Conservation (phyloP, 2,113 vertebrate species). For the Phrynosoma platyrhinos region DNA sequence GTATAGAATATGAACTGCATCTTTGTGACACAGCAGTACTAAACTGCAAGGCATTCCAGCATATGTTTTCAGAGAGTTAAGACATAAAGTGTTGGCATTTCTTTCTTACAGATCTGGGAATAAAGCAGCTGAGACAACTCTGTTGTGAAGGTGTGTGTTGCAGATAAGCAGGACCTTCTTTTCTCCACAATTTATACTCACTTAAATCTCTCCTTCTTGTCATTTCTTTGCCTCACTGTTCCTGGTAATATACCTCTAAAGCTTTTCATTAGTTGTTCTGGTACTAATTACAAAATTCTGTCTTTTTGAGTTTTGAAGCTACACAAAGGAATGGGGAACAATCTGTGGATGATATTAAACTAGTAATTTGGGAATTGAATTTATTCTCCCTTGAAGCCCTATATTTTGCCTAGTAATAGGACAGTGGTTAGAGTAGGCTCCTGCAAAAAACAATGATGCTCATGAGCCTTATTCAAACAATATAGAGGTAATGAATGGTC, state of each 20-base stretch:
- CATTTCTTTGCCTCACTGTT: neutral
- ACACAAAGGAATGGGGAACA: neutral
- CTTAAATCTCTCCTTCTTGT: neutral
- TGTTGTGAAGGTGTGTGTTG: conserved; percentile 4
- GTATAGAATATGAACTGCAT: rapidly evolving
- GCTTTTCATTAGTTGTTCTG: conserved; percentile 23
- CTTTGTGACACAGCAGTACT: neutral
- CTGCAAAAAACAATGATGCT: conserved; percentile 31
- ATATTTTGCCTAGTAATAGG: conserved; percentile 33
- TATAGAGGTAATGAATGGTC: conserved; percentile 63
- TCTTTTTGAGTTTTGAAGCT: neutral
- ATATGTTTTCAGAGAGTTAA: neutral
- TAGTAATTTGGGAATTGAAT: neutral
- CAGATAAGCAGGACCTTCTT: neutral
- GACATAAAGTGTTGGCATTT: neutral
- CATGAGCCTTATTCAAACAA: conserved; percentile 45
- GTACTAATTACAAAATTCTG: conserved; percentile 10
- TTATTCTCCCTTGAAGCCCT: conserved; percentile 12
- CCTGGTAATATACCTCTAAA: conserved; percentile 1
- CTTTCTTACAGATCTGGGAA: neutral
- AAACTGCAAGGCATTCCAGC: neutral
- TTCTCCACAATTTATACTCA: neutral
- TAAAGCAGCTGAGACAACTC: neutral
- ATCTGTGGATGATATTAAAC: neutral
- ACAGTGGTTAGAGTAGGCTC: conserved; percentile 48